phyloP scores from a whole-genome alignment of 1,140 invertebrate species.

The Lucilia sericata region DNA sequence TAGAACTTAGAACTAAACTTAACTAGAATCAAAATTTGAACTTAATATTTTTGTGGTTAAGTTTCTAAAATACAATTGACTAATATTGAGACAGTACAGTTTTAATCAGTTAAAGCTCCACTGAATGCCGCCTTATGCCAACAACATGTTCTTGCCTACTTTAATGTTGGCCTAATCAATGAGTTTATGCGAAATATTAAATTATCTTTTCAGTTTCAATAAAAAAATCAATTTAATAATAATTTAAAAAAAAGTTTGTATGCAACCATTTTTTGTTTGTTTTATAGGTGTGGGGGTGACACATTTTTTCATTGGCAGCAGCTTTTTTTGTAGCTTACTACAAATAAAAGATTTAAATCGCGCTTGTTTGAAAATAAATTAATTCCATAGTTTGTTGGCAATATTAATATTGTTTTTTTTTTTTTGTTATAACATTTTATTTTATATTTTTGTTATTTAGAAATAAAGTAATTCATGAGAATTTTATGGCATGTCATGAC shows the following conservation, averaged over 20 bases:
- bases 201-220: conserved; percentile 8
- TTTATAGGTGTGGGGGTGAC: conserved; percentile 23
- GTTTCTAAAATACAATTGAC: no score
- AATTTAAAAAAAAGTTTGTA: not conserved
- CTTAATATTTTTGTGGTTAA: no score
- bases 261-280: not conserved
- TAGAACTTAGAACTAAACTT: no score
- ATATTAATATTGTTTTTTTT: not conserved
- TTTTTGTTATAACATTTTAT: not conserved
- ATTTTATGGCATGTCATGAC: conserved; percentile 31
- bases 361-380: conserved; percentile 14
- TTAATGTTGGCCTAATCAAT: conserved; percentile 1
- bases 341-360: conserved; percentile 27
- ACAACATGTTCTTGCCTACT: not conserved
- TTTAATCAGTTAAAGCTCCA: not conserved
- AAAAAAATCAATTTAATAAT: conserved; percentile 22
- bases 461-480: conserved; percentile 25
- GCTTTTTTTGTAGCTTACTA: not conserved
- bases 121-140: not conserved
- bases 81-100: not conserved
- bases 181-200: not conserved
- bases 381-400: not conserved
- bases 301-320: not conserved
- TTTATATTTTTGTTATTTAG: not conserved
- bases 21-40: no score